A percentile compares a stretch with the other conserved stretches of the same genome.
phyloP scores from a whole-genome alignment of 2,888 invertebrate species.

The Ochropleura leucogaster region DNA sequence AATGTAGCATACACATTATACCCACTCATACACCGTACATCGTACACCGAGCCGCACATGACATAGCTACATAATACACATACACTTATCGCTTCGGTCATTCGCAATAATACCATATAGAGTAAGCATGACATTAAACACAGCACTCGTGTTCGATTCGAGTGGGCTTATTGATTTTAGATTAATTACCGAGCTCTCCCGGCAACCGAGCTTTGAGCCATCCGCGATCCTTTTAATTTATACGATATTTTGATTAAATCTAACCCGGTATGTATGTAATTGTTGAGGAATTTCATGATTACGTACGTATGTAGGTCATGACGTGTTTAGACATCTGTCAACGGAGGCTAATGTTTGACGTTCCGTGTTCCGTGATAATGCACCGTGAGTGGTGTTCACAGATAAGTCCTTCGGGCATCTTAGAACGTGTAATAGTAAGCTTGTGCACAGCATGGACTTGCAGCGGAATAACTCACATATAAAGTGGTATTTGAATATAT shows the following conservation, averaged over 20 bases:
- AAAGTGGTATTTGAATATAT: background rate
- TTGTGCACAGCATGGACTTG: background rate
- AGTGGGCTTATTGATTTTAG: conserved; percentile 71
- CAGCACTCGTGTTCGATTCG: conserved; percentile 50
- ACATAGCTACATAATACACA: conserved; percentile 27
- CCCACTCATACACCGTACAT: background rate
- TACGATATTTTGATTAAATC: conserved; percentile 50
- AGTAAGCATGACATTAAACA: conserved; percentile 53
- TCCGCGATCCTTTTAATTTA: conserved; percentile 43
- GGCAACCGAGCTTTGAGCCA: conserved; percentile 48
- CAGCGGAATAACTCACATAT: background rate
- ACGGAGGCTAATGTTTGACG: background rate
- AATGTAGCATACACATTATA: background rate
- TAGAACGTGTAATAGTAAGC: background rate
- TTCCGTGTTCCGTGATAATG: background rate
- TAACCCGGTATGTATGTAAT: conserved; percentile 31
- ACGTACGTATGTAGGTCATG: background rate
- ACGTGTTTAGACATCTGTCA: conserved; percentile 5
- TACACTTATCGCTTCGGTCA: conserved; percentile 25
- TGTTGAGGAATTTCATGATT: conserved; percentile 6
- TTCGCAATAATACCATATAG: conserved; percentile 49
- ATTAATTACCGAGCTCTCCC: conserved; percentile 68
- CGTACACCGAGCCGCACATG: background rate
- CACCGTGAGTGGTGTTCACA: background rate
- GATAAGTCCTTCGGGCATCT: background rate